Evolutionary conservation across 2,113 vertebrate species (phyloP), one percentile per base, ranked within the genome.

Genomic region (Mionectes macconnelli): DNA sequence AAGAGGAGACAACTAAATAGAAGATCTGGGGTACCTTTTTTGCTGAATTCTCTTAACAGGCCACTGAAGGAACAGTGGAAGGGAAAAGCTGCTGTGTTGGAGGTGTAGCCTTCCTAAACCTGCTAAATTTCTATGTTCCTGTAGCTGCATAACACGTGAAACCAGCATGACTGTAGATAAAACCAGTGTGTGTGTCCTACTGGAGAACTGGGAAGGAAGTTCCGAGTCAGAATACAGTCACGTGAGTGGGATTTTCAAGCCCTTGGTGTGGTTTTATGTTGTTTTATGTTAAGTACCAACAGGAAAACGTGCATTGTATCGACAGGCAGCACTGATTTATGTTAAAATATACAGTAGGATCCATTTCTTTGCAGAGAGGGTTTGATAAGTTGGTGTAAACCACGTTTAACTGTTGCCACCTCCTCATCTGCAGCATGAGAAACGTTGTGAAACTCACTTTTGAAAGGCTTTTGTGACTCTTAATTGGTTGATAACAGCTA

Each of bases 401-500:
- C 68, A 8, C 25, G 31, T 66, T 75, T 91, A 60, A 63, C 42
- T 45, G 3, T 10, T 78, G 69, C 56, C 64, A 45, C 64, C n/a
- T 91, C 92, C 40, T 91, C 63, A 37, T 93, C 57, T 90, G 5
- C 31, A 52, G 63, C 0, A 3, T 30, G 69, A 82, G 92, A 70
- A 95, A 79, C 70, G 14, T 31, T n/a, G 74, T 53, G 74, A 52
- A 73, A 37, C 37, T 35, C 4, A 31, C 87, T 74, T 74, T 24
- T 49, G 81, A 85, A 60, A 79, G 49, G 49, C 77, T 55, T 83
- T 90, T 83, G 85, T 68, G 82, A 18, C 85, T 23, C 12, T 72
- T 92, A 88, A 76, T 87, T 93, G 92, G 42, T 80, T 95, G 87
- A 93, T 90, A 55, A 4, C 42, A 73, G 67, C 68, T 59, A 81